Evolutionary conservation across 2,888 invertebrate species (phyloP).

Genomic region (Electrophaes corylata): DNA sequence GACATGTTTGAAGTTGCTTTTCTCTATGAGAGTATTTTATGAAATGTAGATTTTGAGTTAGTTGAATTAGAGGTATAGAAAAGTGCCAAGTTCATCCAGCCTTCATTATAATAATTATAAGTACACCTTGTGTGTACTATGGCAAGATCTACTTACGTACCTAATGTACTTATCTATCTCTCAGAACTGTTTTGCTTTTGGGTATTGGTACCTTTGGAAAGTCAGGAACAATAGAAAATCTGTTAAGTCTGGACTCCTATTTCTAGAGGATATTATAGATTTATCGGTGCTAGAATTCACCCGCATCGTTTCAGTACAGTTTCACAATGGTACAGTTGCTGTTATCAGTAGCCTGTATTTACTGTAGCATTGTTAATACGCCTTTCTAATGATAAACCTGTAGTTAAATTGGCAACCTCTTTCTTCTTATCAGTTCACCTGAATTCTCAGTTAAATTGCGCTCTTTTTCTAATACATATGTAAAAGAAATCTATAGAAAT

Average conservation of each 20-base stretch:
- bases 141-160: neutral
- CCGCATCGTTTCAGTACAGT: conserved; percentile 17
- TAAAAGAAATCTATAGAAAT: neutral
- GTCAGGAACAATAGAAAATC: neutral
- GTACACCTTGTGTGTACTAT: too few species aligned
- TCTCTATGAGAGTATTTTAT: too few species aligned
- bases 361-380: conserved; percentile 37
- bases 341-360: conserved; percentile 51
- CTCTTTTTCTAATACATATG: neutral
- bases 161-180: too few species aligned
- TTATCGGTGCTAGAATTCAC: neutral
- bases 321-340: conserved; percentile 44
- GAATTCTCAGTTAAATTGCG: neutral
- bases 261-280: neutral
- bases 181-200: too few species aligned
- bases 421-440: conserved; percentile 30
- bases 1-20: too few species aligned
- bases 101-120: too few species aligned
- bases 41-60: too few species aligned
- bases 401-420: conserved; percentile 12
- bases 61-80: too few species aligned
- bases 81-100: too few species aligned
- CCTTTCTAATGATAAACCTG: conserved; percentile 40
- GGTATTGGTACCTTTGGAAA: neutral
- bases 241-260: neutral